Evolutionary conservation across 2,797 vertebrate species (phyloP), one percentile per base, ranked within the genome.

Genomic region (Peromyscus melanophrys): DNA sequence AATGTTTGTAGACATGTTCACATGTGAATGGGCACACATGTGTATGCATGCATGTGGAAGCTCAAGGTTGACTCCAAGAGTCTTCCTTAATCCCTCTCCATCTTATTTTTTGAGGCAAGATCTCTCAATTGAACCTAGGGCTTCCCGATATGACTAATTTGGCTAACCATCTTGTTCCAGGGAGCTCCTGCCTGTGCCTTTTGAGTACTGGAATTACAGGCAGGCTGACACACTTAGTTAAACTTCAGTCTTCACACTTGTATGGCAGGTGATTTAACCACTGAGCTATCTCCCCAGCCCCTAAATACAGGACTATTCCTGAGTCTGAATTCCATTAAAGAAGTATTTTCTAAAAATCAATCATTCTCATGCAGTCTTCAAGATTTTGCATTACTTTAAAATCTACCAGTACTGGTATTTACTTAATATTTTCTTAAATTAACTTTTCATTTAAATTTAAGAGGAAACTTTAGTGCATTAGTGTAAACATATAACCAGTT

Each of bases 371-470:
- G 61, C 19, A 40, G 84, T 90, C 55, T 88, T 90, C 37, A 77
- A 95, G 46, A 96, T 92, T 92, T 95, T 92, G 95, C 61, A 69
- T 34, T 59, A 57, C 10, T 80, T 80, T n/a, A 83, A 69, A 97
- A 96, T 95, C 81, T 84, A 89, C 16, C 71, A 94, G 10, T 75
- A 93, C 19, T 93, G 25, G n/a, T 75, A 95, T 77, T 94, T 92
- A 92, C 21, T 90, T 92, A 90, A 83, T 43, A 82, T 81, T 88
- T 93, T 76, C 31, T 76, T 81, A 95, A 84, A 84, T 95, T 61
- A 93, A 90, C 40, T 94, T 86, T 92, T 89, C 34, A 80, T 75
- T 95, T 85, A 37, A 92, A 46, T 93, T 89, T 87, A 89, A 92
- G 67, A 95, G 31, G 43, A 94, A 87, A 81, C 4, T 55, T 90